These are phyloP conservation scores for Thymelicus acteon DNA, from an alignment of 2,888 invertebrate species.

Conservation along the genomic window DNA sequence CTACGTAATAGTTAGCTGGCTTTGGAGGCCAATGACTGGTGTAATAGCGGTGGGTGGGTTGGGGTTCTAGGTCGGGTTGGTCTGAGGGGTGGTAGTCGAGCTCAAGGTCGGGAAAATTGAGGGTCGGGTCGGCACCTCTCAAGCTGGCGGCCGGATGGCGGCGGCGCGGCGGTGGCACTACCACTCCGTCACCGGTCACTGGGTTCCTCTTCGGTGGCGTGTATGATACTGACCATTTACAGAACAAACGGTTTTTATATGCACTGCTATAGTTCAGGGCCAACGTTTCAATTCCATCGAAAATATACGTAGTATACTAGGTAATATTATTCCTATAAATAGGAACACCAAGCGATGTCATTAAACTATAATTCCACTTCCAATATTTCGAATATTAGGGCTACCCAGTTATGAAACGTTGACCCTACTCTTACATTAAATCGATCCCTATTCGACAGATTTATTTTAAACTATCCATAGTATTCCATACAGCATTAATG, in stretches of 20 bases:
- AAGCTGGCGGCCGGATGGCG: slow-evolving; percentile 76
- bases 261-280: slow-evolving; percentile 49
- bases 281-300: slow-evolving; percentile 34
- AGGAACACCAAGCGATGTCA: slow-evolving; percentile 2
- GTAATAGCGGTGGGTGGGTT: slow-evolving; percentile 73
- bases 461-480: slow-evolving; percentile 4
- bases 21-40: slow-evolving; percentile 72
- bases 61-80: slow-evolving; percentile 59
- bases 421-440: slow-evolving; percentile 39
- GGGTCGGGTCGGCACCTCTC: slow-evolving; percentile 79
- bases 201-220: slow-evolving; percentile 86
- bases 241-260: slow-evolving; percentile 80
- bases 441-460: slow-evolving; percentile 6
- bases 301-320: neutral
- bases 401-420: slow-evolving; percentile 35
- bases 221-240: slow-evolving; percentile 79
- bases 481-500: slow-evolving; percentile 1
- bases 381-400: slow-evolving; percentile 14
- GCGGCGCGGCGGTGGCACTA: slow-evolving; percentile 79
- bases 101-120: slow-evolving; percentile 52
- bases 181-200: slow-evolving; percentile 86
- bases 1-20: slow-evolving; percentile 75
- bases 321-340: neutral
- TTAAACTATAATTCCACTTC: slow-evolving; percentile 16
- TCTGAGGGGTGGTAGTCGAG: slow-evolving; percentile 46